phyloP scores from a whole-genome alignment of 2,113 vertebrate genomes.

The Delphinus delphis region DNA sequence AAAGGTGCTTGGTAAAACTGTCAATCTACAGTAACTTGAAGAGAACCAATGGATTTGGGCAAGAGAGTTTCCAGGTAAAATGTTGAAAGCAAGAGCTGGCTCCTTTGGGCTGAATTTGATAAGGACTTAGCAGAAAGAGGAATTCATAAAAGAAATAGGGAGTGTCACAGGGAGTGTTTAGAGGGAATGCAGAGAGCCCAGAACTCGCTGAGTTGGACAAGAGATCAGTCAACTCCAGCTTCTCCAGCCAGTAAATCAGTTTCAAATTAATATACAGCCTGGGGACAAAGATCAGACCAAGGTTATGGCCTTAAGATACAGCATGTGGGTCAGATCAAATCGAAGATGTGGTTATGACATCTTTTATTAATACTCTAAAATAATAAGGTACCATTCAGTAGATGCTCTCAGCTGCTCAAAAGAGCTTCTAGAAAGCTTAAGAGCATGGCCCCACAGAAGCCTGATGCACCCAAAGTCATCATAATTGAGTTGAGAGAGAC shows the following conservation, averaged over 20 bases:
- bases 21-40: not conserved
- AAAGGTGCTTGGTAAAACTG: not conserved
- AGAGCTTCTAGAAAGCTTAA: not conserved
- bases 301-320: not conserved
- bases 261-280: slow-evolving; percentile 43
- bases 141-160: not conserved
- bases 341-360: not conserved
- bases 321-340: not conserved
- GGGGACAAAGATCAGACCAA: slow-evolving; percentile 35
- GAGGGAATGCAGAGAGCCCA: not conserved
- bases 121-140: not conserved
- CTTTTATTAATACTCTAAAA: not conserved
- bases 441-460: not conserved
- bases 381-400: not conserved
- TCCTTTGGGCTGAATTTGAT: not conserved
- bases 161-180: not conserved
- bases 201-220: slow-evolving; percentile 45
- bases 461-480: not conserved
- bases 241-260: slow-evolving; percentile 38
- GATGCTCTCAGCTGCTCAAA: not conserved
- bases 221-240: not conserved
- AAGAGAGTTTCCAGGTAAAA: not conserved
- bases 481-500: not conserved
- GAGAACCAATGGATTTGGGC: not conserved
- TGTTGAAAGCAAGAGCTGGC: not conserved